phyloP scores from a whole-genome alignment of 2,797 vertebrate genomes.

The Phrynocephalus vlangalii region DNA sequence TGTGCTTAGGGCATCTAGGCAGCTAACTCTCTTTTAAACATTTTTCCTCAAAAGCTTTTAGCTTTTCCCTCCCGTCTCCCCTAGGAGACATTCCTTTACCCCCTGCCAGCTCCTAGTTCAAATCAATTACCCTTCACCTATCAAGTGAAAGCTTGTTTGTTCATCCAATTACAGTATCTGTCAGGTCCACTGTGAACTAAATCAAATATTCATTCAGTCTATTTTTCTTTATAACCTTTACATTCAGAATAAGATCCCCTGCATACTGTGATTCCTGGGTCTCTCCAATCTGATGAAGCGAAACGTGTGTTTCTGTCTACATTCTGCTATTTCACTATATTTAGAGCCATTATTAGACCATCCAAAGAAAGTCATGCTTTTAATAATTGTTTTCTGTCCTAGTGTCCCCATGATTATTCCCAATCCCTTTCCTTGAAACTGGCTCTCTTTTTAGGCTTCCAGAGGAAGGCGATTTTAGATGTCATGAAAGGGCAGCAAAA shows the following conservation, averaged over 20 bases:
- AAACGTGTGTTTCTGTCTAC: not conserved
- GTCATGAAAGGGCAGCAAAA: not conserved
- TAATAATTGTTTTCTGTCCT: not conserved
- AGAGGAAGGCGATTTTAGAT: not conserved
- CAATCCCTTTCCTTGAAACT: not conserved
- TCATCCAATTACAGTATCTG: slow-evolving; percentile 34
- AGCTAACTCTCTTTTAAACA: slow-evolving; percentile 15
- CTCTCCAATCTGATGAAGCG: not conserved
- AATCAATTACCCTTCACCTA: slow-evolving; percentile 47
- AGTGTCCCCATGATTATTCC: not conserved
- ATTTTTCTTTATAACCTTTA: slow-evolving; percentile 33
- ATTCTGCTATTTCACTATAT: not conserved
- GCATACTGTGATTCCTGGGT: slow-evolving; percentile 1
- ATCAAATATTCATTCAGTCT: slow-evolving; percentile 41
- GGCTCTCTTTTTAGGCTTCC: not conserved
- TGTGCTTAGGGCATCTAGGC: too few relatives aligned
- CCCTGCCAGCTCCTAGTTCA: slow-evolving; percentile 37
- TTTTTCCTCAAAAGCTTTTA: slow-evolving; percentile 38
- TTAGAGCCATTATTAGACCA: not conserved
- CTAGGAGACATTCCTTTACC: slow-evolving; percentile 36
- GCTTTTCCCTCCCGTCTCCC: slow-evolving; percentile 24
- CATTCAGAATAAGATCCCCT: slow-evolving; percentile 13
- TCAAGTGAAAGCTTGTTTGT: slow-evolving; percentile 42
- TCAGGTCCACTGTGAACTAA: slow-evolving; percentile 30
- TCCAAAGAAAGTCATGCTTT: not conserved